Evolutionary conservation across 2,888 invertebrate species (phyloP).

Genomic region (Oasisia sp.): DNA sequence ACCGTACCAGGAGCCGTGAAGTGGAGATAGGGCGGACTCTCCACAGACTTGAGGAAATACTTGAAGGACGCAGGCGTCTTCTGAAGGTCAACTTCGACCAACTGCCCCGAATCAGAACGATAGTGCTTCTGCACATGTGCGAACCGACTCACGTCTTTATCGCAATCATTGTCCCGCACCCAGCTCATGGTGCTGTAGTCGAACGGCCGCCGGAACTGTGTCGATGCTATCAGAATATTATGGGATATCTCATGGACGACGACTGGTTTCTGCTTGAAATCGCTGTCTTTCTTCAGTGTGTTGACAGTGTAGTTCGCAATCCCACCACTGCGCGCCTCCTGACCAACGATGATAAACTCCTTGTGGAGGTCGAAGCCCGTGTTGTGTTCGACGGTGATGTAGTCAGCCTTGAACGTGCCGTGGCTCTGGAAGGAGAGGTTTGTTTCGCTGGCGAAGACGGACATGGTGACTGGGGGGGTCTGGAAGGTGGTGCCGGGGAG

Average conservation of each 20-base stretch:
- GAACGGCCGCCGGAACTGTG: constrained; percentile 54
- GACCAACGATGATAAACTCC: constrained; percentile 57
- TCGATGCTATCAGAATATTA: constrained; percentile 43
- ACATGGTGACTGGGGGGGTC: constrained; percentile 38
- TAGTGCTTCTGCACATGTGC: constrained; percentile 36
- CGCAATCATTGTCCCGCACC: constrained; percentile 27
- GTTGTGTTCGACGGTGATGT: constrained; percentile 48
- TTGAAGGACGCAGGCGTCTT: constrained; percentile 35
- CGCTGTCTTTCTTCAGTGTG: constrained; percentile 36
- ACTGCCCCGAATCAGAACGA: constrained; percentile 34
- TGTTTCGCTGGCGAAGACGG: constrained; percentile 33
- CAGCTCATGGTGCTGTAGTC: constrained; percentile 41
- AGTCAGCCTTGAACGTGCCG: constrained; percentile 43
- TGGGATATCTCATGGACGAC: constrained; percentile 40
- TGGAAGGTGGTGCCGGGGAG: constrained; percentile 39
- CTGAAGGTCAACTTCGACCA: constrained; percentile 36
- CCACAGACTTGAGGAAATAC: constrained; percentile 51
- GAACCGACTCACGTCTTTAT: constrained; percentile 33
- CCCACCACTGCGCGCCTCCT: constrained; percentile 37
- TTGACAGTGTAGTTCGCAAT: constrained; percentile 37
- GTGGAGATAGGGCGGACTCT: constrained; percentile 51
- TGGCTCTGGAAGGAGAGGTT: not conserved
- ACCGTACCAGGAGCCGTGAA: constrained; percentile 54
- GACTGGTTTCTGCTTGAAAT: constrained; percentile 37
- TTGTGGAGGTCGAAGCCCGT: constrained; percentile 46